A percentile compares a stretch with the other conserved stretches of the same genome.
Conservation (phyloP, 2,797 vertebrate species). For the Botia kubotai region DNA sequence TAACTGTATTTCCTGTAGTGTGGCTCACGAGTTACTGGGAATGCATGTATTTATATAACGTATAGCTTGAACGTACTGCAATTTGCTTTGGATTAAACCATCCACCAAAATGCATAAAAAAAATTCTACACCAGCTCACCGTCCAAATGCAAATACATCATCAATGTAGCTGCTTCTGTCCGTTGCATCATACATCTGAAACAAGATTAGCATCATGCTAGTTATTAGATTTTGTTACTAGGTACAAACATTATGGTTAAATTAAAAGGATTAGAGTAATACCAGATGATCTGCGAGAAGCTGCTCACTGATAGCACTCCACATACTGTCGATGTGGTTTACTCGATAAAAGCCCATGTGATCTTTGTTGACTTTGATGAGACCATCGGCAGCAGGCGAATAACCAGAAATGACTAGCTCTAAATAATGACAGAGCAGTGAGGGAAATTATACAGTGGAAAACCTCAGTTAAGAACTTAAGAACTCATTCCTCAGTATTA, state of each 20-base stretch:
- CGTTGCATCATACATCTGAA: slow-evolving; percentile 75
- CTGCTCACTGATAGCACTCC: slow-evolving; percentile 73
- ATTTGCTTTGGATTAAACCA: too few relatives aligned
- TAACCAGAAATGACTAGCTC: slow-evolving; percentile 63
- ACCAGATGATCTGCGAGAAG: slow-evolving; percentile 76
- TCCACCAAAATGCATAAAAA: background rate
- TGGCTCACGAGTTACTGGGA: background rate
- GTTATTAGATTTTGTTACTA: background rate
- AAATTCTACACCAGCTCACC: slow-evolving; percentile 73
- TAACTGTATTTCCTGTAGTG: too few relatives aligned
- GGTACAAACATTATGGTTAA: background rate
- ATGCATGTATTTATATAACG: background rate
- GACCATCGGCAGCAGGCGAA: slow-evolving; percentile 57
- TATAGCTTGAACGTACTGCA: background rate
- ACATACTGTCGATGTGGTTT: slow-evolving; percentile 82
- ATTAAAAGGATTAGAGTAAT: slow-evolving; percentile 20
- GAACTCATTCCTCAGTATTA: background rate
- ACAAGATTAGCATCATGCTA: background rate
- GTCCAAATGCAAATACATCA: slow-evolving; percentile 90
- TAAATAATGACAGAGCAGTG: slow-evolving; percentile 57
- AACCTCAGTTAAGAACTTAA: background rate
- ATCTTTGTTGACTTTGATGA: slow-evolving; percentile 85
- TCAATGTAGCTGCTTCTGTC: slow-evolving; percentile 91
- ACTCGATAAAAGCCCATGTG: slow-evolving; percentile 87
- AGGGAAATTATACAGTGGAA: background rate